A percentile compares a stretch with the other conserved stretches of the same genome.
Conservation (phyloP, 2,113 vertebrate genomes). For the Dromaius novaehollandiae region DNA sequence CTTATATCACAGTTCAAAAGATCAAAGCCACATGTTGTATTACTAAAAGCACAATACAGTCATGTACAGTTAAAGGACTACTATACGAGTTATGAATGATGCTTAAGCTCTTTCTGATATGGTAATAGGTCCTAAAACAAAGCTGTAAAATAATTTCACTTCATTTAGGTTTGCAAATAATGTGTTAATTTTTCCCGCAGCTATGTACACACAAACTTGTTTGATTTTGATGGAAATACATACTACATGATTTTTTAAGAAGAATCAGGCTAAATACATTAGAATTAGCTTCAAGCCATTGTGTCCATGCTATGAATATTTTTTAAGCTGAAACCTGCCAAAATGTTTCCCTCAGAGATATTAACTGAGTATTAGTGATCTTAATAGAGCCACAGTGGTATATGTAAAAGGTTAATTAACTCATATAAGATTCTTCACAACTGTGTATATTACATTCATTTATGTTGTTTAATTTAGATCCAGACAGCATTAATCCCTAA, state of each 20-base stretch:
- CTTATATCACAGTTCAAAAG: neutral
- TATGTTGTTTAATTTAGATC: neutral
- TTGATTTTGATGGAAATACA: neutral
- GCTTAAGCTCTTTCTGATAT: neutral
- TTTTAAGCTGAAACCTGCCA: neutral
- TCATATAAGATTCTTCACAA: neutral
- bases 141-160: neutral
- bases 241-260: neutral
- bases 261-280: neutral
- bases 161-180: neutral
- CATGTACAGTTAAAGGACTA: neutral
- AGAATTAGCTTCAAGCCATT: neutral
- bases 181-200: neutral
- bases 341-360: neutral
- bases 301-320: neutral
- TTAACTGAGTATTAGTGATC: neutral
- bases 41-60: neutral
- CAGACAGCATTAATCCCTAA: neutral
- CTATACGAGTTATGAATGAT: neutral
- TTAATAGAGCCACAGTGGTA: neutral
- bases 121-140: neutral
- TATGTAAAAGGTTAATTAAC: neutral
- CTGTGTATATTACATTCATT: neutral
- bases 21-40: neutral
- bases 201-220: accelerated